Base-by-base conservation (phyloP, 2,888 invertebrate species). In the Oscheius sp. region DNA sequence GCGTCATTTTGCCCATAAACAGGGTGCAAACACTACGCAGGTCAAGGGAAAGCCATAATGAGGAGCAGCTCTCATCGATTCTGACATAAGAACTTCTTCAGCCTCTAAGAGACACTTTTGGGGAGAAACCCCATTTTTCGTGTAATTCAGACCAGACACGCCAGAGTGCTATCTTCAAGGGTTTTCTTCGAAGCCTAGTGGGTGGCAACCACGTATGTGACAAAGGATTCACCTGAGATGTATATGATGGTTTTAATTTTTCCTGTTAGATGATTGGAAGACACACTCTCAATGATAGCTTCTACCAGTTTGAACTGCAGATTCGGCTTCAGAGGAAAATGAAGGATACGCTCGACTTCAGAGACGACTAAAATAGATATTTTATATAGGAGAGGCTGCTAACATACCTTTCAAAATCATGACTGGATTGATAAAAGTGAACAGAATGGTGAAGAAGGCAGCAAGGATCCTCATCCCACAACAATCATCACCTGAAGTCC, bases 351-450 rank as follows among this genome's bases (percentile, higher is more conserved):
- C 35, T 68, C 68, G 13, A 55, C 35, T 68, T 68, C 68, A 53
- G 68, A 68, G 13, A 68, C 68, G 29, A 68, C 68, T 68, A 35
- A 68, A 63, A 35, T 11, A 37, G 2, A 70, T 13, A 5, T 57
- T 33, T 13, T 2, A 42, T 11, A 37, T 42, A 42, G 7, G 42
- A 42, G 21, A 21, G 21, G 21, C 21, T 0, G 21, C 10, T 37
- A 21, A 11, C 11, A 33, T 55, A 79, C 79, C 78, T 75, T 81
- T 83, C 51, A 81, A 70, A 37, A 83, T 76, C 83, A 83, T 83
- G 53, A 80, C 79, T 58, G 83, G 83, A 70, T 83, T 83, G 75
- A 83, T 83, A 76, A 83, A 83, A n/a, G 77, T 80, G 77, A 83
- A 83, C 53, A 83, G 78, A 72, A 83, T 81, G 59, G 80, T 78